phyloP scores from a whole-genome alignment of 2,113 vertebrate species.

The Crotalus tigris region DNA sequence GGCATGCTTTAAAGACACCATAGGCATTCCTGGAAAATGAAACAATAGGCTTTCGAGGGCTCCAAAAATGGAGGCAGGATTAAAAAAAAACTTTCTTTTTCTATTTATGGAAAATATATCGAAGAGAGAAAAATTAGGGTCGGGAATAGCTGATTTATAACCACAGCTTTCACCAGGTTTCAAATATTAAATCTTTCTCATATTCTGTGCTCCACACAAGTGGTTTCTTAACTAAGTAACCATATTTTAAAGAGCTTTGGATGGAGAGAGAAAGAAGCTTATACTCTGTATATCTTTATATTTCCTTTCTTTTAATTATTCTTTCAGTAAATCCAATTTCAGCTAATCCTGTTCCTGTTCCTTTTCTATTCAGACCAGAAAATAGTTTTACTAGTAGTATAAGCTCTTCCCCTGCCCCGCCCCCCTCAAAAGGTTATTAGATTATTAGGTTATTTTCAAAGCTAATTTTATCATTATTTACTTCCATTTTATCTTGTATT shows the following conservation, averaged over 20 bases:
- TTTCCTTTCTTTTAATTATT: neutral
- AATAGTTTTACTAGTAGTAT: neutral
- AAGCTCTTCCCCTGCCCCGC: neutral
- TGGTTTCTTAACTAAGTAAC: neutral
- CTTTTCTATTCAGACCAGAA: neutral
- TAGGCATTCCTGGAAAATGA: neutral
- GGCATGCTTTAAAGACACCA: neutral
- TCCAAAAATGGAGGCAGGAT: neutral
- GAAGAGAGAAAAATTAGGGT: neutral
- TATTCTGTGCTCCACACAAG: neutral
- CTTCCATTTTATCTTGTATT: neutral
- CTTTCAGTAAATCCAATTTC: neutral
- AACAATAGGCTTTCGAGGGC: neutral
- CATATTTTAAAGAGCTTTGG: neutral
- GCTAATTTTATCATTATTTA: neutral
- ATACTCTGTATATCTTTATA: neutral
- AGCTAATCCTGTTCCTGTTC: neutral
- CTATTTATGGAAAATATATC: neutral
- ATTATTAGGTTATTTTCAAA: neutral
- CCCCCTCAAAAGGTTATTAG: neutral
- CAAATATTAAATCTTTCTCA: neutral
- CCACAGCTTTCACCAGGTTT: neutral
- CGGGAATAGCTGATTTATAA: neutral
- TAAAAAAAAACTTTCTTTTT: neutral
- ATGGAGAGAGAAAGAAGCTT: neutral